Percentiles rank a stretch among this genome's conserved stretches.
These are phyloP conservation scores for Oreochromis tanganicae DNA, from an alignment of 2,113 vertebrate species.

Conservation along the genomic window DNA sequence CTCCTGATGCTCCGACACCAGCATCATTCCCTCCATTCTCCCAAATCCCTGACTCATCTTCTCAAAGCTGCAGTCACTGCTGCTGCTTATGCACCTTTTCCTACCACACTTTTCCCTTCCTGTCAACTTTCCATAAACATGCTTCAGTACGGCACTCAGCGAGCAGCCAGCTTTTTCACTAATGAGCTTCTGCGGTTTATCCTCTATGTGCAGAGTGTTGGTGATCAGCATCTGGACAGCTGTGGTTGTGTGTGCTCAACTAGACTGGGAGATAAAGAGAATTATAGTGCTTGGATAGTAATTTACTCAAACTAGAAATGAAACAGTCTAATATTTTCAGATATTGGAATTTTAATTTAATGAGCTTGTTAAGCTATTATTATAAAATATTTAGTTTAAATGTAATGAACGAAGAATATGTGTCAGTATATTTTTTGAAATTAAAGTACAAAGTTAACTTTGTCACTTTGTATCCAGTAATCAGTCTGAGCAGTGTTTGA, in stretches of 20 bases:
- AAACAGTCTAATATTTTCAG: background rate
- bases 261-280: background rate
- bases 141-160: fast-evolving
- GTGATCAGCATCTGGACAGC: background rate
- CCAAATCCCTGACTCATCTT: background rate
- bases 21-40: background rate
- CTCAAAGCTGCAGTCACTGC: background rate
- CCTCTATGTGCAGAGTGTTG: background rate
- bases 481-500: background rate
- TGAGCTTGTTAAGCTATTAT: background rate
- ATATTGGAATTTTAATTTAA: fast-evolving
- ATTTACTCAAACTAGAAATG: background rate
- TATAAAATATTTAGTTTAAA: background rate
- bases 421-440: background rate
- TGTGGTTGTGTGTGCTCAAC: background rate
- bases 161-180: background rate
- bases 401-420: background rate
- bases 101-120: background rate
- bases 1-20: background rate
- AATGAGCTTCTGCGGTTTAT: background rate
- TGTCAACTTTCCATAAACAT: background rate
- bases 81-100: background rate
- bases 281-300: background rate
- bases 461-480: background rate
- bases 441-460: background rate